A percentile compares a stretch with the other conserved stretches of the same genome.
These are phyloP conservation scores for Melanotaenia parkinsoni DNA, from an alignment of 2,797 vertebrate genomes.

Conservation along the genomic window DNA sequence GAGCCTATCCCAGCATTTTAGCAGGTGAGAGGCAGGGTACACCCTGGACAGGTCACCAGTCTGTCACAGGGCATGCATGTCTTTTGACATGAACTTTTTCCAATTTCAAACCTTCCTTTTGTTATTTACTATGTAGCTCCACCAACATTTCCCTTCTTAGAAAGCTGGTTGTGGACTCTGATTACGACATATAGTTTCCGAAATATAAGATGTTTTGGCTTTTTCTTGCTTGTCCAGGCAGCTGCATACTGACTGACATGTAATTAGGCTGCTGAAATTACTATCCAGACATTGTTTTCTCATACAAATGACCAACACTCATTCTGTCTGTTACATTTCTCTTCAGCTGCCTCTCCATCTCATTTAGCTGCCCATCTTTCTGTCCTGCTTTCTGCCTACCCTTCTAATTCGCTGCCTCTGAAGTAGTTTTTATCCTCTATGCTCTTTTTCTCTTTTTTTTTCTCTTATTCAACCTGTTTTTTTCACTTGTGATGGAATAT, in stretches of 20 bases:
- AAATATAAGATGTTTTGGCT: neutral
- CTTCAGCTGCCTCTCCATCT: conserved; percentile 1
- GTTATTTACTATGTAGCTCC: too few species aligned
- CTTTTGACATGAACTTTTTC: too few species aligned
- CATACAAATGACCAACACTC: conserved; percentile 54
- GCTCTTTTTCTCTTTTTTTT: too few species aligned
- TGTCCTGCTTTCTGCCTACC: neutral
- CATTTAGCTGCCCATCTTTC: conserved; percentile 18
- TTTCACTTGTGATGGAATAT: neutral
- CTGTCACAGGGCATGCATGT: too few species aligned
- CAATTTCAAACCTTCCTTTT: too few species aligned
- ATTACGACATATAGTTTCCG: too few species aligned
- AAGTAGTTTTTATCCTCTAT: neutral
- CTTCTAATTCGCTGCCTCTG: conserved; percentile 3
- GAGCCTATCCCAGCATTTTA: too few species aligned
- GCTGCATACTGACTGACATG: conserved; percentile 38
- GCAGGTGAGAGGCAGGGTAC: too few species aligned
- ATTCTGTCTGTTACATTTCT: conserved; percentile 26
- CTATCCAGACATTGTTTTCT: conserved; percentile 44
- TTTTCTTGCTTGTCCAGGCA: conserved; percentile 12
- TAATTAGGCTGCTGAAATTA: conserved; percentile 53
- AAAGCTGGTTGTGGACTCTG: too few species aligned
- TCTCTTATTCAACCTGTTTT: too few species aligned
- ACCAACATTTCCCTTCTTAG: too few species aligned
- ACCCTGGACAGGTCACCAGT: too few species aligned